Base-by-base conservation (phyloP, 2,797 vertebrate genomes). In the Selene dorsalis region DNA sequence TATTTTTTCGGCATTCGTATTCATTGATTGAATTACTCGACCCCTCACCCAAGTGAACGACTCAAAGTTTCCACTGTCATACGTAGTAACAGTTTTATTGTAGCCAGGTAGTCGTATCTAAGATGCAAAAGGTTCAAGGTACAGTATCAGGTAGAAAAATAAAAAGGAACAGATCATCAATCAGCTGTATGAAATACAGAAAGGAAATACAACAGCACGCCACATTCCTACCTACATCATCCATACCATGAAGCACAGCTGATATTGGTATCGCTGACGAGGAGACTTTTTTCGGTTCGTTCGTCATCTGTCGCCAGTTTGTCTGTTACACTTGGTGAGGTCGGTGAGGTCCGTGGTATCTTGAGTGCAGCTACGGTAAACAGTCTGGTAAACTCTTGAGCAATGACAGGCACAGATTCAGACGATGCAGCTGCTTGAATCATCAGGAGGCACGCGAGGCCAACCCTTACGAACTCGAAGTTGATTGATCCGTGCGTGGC, bases 111-210 rank as follows among this genome's bases (percentile, higher is more conserved):
- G 88, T 89, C 48, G 82, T 94, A 94, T 94, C 92, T 93, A 95
- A 95, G 94, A 94, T 95, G 93, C 93, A 95, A 94, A 95, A 93
- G 83, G 86, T 88, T 93, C 83, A 86, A 93, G 84, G 86, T 88
- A 93, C 88, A 91, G 80, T 89, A 88, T 93, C 89, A 90, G 91
- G 93, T 95, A 95, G 88, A 95, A 95, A 95, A 95, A 94, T 94
- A 94, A 93, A 94, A 93, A 90, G 89, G 89, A 93, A 89, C 88
- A 92, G 87, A 90, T 87, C 82, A 88, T 86, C 83, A 81, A 81
- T 92, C 84, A 88, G 90, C 88, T 88, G 89, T 93, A 90, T 91
- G 88, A 93, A 93, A 93, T 88, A 92, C 86, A 93, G 79, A 91
- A 83, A 91, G 84, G 76, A 92, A 92, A 88, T 73, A 84, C 80